Conservation (phyloP, 2,113 vertebrate genomes). For the Myanophis thanlyinensis region DNA sequence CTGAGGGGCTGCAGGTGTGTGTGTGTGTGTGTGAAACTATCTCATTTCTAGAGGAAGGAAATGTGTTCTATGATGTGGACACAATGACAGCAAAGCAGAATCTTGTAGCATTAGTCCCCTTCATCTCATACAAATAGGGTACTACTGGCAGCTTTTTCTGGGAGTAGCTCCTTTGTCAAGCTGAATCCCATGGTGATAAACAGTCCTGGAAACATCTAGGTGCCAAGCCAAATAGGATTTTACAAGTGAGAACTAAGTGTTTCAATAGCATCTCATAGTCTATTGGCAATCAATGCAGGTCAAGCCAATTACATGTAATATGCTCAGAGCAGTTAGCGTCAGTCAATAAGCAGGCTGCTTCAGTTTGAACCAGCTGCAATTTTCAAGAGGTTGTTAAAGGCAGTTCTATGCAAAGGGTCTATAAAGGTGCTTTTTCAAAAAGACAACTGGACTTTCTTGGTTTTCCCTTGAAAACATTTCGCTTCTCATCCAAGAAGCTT, state of each 20-base stretch:
- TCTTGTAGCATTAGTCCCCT: neutral
- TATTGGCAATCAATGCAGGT: neutral
- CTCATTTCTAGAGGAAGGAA: neutral
- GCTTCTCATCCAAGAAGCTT: neutral
- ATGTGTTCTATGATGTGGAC: neutral
- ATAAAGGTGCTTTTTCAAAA: neutral
- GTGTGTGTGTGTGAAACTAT: too few relatives aligned
- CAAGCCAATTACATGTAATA: neutral
- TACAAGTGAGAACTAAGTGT: neutral
- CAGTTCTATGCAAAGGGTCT: neutral
- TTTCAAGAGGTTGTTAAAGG: neutral
- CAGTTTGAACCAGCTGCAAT: neutral
- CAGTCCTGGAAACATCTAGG: neutral
- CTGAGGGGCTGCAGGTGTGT: too few relatives aligned
- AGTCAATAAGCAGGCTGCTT: neutral
- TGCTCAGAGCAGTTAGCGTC: neutral
- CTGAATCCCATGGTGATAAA: neutral
- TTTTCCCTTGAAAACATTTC: neutral
- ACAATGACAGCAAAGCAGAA: neutral
- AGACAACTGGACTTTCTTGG: neutral
- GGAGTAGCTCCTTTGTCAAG: neutral
- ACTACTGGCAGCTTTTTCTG: neutral
- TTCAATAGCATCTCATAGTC: neutral
- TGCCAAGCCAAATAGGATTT: neutral
- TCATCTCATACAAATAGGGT: neutral